These are phyloP conservation scores for Rutilus rutilus DNA, from an alignment of 2,113 vertebrate genomes.

Conservation along the genomic window DNA sequence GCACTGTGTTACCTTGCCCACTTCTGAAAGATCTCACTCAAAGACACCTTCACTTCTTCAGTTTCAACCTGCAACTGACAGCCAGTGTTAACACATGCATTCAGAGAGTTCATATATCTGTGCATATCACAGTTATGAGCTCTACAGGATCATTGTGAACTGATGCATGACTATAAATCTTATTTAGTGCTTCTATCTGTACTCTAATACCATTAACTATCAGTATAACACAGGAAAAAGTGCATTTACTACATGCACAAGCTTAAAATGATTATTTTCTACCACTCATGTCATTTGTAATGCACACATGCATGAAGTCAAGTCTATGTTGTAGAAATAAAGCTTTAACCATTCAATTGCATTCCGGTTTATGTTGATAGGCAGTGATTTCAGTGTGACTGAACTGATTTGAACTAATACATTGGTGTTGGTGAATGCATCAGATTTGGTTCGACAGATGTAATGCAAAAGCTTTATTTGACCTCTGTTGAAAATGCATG, in stretches of 20 bases:
- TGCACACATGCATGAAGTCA: background rate
- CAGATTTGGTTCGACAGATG: background rate
- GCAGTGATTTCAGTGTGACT: background rate
- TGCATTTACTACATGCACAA: background rate
- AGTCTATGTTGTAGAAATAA: background rate
- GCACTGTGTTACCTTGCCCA: slow-evolving; percentile 41
- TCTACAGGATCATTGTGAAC: background rate
- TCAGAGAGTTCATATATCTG: background rate
- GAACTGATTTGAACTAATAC: background rate
- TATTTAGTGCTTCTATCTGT: background rate
- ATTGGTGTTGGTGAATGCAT: background rate
- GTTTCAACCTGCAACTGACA: slow-evolving; percentile 35
- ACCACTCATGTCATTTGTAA: background rate
- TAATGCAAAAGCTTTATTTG: background rate
- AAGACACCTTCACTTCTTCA: slow-evolving; percentile 16
- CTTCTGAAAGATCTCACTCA: slow-evolving; percentile 48
- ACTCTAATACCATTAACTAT: background rate
- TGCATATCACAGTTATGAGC: background rate
- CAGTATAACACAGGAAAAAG: background rate
- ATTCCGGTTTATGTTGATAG: too few relatives aligned
- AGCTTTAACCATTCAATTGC: background rate
- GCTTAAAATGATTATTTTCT: background rate
- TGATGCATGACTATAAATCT: background rate
- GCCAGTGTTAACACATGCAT: background rate
- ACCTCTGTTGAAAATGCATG: background rate